Evolutionary conservation across 2,797 vertebrate genomes (phyloP).

Genomic region (Takifugu ocellatus): DNA sequence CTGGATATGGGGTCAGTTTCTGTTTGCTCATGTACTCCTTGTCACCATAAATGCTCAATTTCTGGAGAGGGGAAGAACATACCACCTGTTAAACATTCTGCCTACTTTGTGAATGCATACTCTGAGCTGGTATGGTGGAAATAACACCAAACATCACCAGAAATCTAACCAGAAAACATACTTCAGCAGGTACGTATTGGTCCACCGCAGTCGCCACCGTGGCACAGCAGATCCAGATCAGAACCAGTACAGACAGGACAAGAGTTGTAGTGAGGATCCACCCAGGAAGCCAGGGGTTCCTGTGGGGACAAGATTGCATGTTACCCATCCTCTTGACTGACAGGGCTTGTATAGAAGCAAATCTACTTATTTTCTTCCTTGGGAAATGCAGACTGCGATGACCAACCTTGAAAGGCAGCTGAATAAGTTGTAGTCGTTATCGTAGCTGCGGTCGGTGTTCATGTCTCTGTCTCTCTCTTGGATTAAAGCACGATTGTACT

Average conservation of each 20-base stretch:
- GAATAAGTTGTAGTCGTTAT: constrained; percentile 74
- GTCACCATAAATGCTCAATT: constrained; percentile 96
- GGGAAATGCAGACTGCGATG: not conserved
- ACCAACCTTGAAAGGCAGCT: constrained; percentile 77
- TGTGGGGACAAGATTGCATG: constrained; percentile 43
- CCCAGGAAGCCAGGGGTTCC: constrained; percentile 87
- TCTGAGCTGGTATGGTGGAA: not conserved
- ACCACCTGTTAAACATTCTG: not conserved
- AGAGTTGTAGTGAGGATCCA: constrained; percentile 95
- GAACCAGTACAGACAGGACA: constrained; percentile 88
- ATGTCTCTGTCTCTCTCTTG: constrained; percentile 75
- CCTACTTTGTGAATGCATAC: not conserved
- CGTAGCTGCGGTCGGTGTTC: constrained; percentile 53
- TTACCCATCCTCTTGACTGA: not conserved
- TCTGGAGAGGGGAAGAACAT: constrained; percentile 74
- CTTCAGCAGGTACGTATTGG: constrained; percentile 93
- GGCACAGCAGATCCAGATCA: constrained; percentile 98
- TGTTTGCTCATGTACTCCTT: constrained; percentile 85
- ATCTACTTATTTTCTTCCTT: not conserved
- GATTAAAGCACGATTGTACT: constrained; percentile 70
- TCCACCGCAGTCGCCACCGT: constrained; percentile 95
- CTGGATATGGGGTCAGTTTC: constrained; percentile 86
- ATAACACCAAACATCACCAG: too few species aligned
- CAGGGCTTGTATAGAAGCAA: not conserved
- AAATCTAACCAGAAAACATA: constrained; percentile 44